Evolutionary conservation across 2,113 vertebrate species (phyloP).

Genomic region (Tupaia tana): DNA sequence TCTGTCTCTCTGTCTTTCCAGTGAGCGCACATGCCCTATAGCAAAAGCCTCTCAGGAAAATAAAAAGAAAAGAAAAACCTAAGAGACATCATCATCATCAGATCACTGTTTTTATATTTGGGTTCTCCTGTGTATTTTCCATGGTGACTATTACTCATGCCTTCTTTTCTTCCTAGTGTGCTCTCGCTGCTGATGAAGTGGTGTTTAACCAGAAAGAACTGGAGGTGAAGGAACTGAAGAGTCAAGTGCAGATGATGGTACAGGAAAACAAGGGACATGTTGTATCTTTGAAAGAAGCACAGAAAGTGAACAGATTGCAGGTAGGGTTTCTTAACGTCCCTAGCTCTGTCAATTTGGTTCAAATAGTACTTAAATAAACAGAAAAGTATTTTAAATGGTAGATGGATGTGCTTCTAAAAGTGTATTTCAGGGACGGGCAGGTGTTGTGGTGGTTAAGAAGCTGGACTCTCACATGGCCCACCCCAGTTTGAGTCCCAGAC

Average conservation of each 20-base stretch:
- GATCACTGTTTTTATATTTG: not conserved
- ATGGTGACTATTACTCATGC: not conserved
- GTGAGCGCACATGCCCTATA: too few species aligned
- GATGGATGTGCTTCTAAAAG: not conserved
- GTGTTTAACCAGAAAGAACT: conserved; percentile 87
- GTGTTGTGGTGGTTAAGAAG: too few species aligned
- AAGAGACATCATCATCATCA: not conserved
- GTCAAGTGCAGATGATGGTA: conserved; percentile 85
- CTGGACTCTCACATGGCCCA: too few species aligned
- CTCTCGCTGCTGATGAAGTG: conserved; percentile 85
- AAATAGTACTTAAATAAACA: not conserved
- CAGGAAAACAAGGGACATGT: conserved; percentile 86
- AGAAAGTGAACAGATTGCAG: conserved; percentile 87
- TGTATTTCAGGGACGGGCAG: too few species aligned
- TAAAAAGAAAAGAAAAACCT: not conserved
- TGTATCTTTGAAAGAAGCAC: conserved; percentile 85
- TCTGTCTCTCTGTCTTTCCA: too few species aligned
- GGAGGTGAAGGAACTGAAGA: conserved; percentile 86
- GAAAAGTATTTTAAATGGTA: not conserved
- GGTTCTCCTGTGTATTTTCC: not conserved
- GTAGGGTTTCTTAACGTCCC: conserved; percentile 79
- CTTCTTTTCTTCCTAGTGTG: conserved; percentile 84
- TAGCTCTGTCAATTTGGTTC: not conserved
- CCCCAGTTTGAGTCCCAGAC: too few species aligned
- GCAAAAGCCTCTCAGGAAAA: too few species aligned